Conservation (phyloP, 1,140 invertebrate genomes). For the Oncopeltus fasciatus region DNA sequence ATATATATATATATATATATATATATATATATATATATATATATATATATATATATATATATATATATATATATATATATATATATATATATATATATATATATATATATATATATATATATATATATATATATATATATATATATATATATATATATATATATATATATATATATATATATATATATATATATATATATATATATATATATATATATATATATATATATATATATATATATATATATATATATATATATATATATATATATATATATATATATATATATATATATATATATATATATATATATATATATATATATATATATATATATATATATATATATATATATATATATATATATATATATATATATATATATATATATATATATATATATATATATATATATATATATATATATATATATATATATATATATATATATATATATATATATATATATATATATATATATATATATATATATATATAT, state of each 20-base stretch:
- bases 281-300: slow-evolving; percentile 18
- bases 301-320: slow-evolving; percentile 16
- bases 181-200: slow-evolving; percentile 15
- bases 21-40: slow-evolving; percentile 15
- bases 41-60: slow-evolving; percentile 19
- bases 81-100: slow-evolving; percentile 19
- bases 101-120: slow-evolving; percentile 15
- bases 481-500: slow-evolving; percentile 15
- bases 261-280: slow-evolving; percentile 15
- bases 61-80: slow-evolving; percentile 15
- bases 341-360: slow-evolving; percentile 17
- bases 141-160: slow-evolving; percentile 15
- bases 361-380: slow-evolving; percentile 16
- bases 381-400: slow-evolving; percentile 17
- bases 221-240: slow-evolving; percentile 15
- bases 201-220: slow-evolving; percentile 19
- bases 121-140: slow-evolving; percentile 19
- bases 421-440: slow-evolving; percentile 18
- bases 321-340: slow-evolving; percentile 18
- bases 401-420: slow-evolving; percentile 17
- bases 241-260: slow-evolving; percentile 19
- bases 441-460: slow-evolving; percentile 15
- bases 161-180: slow-evolving; percentile 18
- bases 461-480: slow-evolving; percentile 19
- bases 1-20: slow-evolving; percentile 18